Conservation (phyloP, 2,888 invertebrate genomes). For the Julus scandinavius region DNA sequence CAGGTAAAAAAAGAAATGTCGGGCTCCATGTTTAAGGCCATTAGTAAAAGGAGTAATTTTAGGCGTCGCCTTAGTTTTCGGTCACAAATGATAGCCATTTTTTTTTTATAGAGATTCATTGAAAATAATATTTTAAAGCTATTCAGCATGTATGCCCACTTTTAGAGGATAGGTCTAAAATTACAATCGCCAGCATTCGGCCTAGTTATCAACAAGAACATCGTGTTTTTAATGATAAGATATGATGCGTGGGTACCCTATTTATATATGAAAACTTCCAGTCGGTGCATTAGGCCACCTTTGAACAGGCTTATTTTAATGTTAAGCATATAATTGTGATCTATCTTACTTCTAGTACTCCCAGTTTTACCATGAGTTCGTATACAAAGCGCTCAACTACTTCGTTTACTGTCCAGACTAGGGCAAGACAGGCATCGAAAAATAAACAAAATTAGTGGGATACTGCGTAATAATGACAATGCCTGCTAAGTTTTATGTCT, state of each 20-base stretch:
- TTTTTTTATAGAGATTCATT: no score
- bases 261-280: not conserved
- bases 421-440: not conserved
- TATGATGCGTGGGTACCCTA: not conserved
- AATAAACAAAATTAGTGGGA: constrained; percentile 35
- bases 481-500: not conserved
- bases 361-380: not conserved
- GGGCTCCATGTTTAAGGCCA: no score
- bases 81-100: no score
- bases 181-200: not conserved
- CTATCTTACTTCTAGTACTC: not conserved
- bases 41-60: no score
- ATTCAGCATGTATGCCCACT: not conserved
- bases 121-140: not conserved
- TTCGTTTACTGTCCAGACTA: not conserved
- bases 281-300: not conserved
- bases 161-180: not conserved
- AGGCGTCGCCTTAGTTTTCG: no score
- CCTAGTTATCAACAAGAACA: not conserved
- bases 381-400: not conserved
- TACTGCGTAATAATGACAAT: not conserved
- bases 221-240: not conserved
- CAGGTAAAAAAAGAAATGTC: no score
- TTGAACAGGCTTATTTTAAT: not conserved
- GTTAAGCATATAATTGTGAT: not conserved